These are phyloP conservation scores for Vultur gryphus DNA, from an alignment of 2,797 vertebrate species.

Conservation along the genomic window DNA sequence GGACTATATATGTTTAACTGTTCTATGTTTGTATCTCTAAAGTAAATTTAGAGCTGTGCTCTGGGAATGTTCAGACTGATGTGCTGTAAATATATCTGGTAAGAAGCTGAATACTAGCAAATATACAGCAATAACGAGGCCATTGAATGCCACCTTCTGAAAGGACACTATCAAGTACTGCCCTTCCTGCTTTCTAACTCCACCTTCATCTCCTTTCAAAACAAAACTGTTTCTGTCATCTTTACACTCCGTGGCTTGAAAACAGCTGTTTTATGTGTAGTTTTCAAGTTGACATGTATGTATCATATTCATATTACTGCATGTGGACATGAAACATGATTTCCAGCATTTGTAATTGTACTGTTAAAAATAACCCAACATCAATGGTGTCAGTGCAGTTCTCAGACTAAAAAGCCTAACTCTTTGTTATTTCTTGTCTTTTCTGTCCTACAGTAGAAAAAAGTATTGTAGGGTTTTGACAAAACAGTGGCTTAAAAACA, in stretches of 20 bases:
- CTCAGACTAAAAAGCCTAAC: not conserved
- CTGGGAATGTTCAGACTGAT: constrained; percentile 67
- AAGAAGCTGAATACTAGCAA: constrained; percentile 45
- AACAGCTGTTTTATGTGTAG: not conserved
- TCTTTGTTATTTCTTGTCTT: not conserved
- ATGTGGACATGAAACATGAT: not conserved
- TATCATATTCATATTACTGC: not conserved
- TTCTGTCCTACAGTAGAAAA: not conserved
- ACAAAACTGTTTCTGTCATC: not conserved
- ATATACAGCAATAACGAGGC: constrained; percentile 58
- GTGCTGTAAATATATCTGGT: constrained; percentile 46
- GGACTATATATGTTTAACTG: constrained; percentile 49
- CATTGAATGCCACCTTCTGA: constrained; percentile 61
- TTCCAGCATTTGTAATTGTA: not conserved
- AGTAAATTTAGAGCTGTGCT: constrained; percentile 65
- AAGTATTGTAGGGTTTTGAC: not conserved
- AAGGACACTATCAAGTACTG: constrained; percentile 70
- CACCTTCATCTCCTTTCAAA: not conserved
- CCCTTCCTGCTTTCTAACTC: constrained; percentile 8
- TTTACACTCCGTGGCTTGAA: constrained; percentile 19
- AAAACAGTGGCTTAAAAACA: not conserved
- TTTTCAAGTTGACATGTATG: not conserved
- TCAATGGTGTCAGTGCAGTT: not conserved
- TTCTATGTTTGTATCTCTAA: constrained; percentile 69
- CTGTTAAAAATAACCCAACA: not conserved